phyloP scores from a whole-genome alignment of 1,140 invertebrate species.

The Drosophila navojoa region DNA sequence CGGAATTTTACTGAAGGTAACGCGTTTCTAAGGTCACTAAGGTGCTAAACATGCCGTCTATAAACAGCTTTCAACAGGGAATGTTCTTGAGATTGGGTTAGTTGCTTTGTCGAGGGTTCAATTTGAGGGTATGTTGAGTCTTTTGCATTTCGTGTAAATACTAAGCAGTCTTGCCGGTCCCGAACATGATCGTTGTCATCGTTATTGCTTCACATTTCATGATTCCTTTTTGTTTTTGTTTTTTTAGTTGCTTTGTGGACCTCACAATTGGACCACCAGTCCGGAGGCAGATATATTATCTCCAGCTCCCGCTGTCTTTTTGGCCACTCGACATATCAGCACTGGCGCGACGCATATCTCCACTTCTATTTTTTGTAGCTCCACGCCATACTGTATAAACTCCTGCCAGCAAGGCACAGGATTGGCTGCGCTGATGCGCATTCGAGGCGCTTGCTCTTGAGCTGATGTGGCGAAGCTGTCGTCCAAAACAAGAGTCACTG shows the following conservation, averaged over 20 bases:
- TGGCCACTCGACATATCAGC: slow-evolving; percentile 92
- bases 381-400: slow-evolving; percentile 83
- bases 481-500: slow-evolving; percentile 91
- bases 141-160: slow-evolving; percentile 51
- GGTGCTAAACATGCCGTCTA: slow-evolving; percentile 70
- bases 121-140: slow-evolving; percentile 54
- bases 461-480: slow-evolving; percentile 92
- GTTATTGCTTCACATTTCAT: slow-evolving; percentile 5
- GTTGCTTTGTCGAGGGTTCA: slow-evolving; percentile 1
- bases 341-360: slow-evolving; percentile 93
- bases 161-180: slow-evolving; percentile 67
- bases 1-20: slow-evolving; percentile 60
- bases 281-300: slow-evolving; percentile 95
- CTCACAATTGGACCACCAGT: slow-evolving; percentile 89
- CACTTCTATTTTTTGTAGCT: slow-evolving; percentile 83
- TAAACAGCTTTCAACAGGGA: slow-evolving; percentile 53
- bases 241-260: background rate
- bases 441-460: slow-evolving; percentile 84
- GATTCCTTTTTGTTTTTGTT: too few species aligned
- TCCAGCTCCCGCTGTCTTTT: slow-evolving; percentile 93
- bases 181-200: slow-evolving; percentile 25
- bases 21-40: slow-evolving; percentile 81
- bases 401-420: slow-evolving; percentile 95
- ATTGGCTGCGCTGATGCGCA: slow-evolving; percentile 87
- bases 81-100: slow-evolving; percentile 26